Percentiles rank a stretch among this genome's conserved stretches.
Conservation (phyloP, 2,888 invertebrate genomes). For the Ichneumoninae sp. region DNA sequence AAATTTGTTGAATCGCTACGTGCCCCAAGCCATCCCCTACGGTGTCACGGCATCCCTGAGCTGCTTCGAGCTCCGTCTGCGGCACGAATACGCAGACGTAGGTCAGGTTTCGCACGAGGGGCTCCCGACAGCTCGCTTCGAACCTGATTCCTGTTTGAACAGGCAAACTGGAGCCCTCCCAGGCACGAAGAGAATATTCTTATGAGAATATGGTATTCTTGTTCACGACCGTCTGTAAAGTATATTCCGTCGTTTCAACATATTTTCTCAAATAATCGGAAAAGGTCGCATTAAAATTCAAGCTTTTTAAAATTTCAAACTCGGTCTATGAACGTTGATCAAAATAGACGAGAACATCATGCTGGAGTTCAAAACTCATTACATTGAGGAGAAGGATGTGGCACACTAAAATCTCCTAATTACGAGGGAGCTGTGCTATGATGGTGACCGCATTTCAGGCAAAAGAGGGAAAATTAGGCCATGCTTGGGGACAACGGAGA, state of each 20-base stretch:
- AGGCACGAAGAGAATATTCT: constrained; percentile 20
- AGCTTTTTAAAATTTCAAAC: no score
- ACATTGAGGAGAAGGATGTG: no score
- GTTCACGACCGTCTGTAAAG: neutral
- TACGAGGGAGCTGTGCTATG: no score
- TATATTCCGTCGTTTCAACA: neutral
- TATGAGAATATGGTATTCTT: constrained; percentile 1
- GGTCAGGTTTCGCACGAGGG: constrained; percentile 67
- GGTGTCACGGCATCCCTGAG: constrained; percentile 50
- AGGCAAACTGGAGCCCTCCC: constrained; percentile 22
- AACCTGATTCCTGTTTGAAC: constrained; percentile 52
- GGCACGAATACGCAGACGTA: constrained; percentile 68
- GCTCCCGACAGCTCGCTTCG: constrained; percentile 21
- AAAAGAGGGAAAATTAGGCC: no score
- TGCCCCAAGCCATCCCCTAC: constrained; percentile 47
- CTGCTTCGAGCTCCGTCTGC: constrained; percentile 47
- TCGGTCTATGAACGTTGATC: no score
- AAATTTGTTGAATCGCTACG: constrained; percentile 53
- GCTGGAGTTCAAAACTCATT: no score
- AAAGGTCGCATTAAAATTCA: no score
- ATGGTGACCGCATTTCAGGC: no score
- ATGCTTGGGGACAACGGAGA: no score
- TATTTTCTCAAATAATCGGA: constrained; percentile 13
- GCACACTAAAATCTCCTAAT: no score
- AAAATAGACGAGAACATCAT: no score